Base-by-base conservation (phyloP, 2,113 vertebrate species). In the Leptobrachium ailaonicum region DNA sequence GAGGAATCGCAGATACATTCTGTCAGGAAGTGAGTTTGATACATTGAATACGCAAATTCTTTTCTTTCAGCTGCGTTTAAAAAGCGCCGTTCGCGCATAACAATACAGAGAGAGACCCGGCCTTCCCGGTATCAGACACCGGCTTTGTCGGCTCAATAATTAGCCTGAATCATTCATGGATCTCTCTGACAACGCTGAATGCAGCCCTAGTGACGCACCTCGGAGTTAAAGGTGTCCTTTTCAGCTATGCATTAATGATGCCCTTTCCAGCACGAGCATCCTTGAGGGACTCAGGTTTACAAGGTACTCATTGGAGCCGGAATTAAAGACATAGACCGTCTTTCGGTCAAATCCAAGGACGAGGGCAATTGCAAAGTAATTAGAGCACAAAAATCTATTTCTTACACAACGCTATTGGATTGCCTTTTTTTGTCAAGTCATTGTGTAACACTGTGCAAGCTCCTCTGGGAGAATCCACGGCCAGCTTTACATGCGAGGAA, bases 201-300 rank as follows among this genome's bases (percentile, higher is more conserved):
- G 77, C 79, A n/a, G 79, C 75, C 69, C 47, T 81, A 3, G 43
- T 64, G 85, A 80, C 0, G 45, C 20, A 73, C 71, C 78, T 80
- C n/a, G 50, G 71, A 75, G 60, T 71, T 7, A 71, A 83, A 74
- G 66, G 41, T 32, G 0, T 2, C 63, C 2, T 0, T 54, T 83
- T 9, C 73, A 77, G 79, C 56, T 82, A 78, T 43, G 77, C 73
- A 0, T 76, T 81, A 40, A 41, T 82, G 9, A 78, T 1, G 71
- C 1, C 11, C 7, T 83, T 66, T 79, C 47, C 50, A 56, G 63
- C 47, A 67, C 58, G 68, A 68, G 50, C 12, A 60, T 74, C 6
- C 53, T 47, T 47, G 68, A n/a, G 53, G 14, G 63, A 80, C 53
- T 12, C 8, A 14, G 11, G 41, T 47, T 44, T 54, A 66, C 68